A percentile compares a stretch with the other conserved stretches of the same genome.
These are phyloP conservation scores for Drymonia ruficornis DNA, from an alignment of 2,888 invertebrate species.

Conservation along the genomic window DNA sequence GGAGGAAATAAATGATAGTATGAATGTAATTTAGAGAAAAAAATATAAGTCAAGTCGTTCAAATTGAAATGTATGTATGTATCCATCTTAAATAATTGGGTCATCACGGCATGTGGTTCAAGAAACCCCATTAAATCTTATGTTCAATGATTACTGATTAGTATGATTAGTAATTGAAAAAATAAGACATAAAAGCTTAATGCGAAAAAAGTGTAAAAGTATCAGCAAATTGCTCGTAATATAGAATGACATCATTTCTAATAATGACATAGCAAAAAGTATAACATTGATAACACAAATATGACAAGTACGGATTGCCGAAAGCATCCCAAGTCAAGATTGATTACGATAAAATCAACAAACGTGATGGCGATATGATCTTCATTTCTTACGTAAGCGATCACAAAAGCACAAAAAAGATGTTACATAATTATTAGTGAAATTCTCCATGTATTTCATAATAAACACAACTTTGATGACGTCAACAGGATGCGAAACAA, in stretches of 20 bases:
- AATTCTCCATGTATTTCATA: constrained; percentile 32
- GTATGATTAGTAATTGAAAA: no score
- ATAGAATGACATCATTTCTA: constrained; percentile 8
- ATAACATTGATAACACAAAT: constrained; percentile 29
- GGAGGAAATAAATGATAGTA: neutral
- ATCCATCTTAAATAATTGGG: neutral
- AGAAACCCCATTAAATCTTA: neutral
- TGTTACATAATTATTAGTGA: constrained; percentile 49
- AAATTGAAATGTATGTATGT: neutral
- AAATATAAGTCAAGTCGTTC: neutral
- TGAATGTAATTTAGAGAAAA: no score
- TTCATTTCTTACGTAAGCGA: constrained; percentile 39
- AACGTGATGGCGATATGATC: constrained; percentile 59
- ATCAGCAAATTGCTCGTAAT: neutral
- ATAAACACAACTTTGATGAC: constrained; percentile 14
- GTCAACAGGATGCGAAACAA: constrained; percentile 21
- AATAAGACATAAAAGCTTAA: no score
- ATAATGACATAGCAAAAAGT: constrained; percentile 14
- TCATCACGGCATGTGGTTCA: neutral
- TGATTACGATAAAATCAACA: constrained; percentile 65
- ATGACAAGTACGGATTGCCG: constrained; percentile 52
- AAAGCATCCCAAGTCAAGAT: constrained; percentile 55
- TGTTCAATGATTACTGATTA: no score
- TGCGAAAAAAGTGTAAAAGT: neutral
- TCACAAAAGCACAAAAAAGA: constrained; percentile 7